Evolutionary conservation across 2,888 invertebrate genomes (phyloP), one percentile per base, ranked within the genome.

Genomic region (Eilema depressum): DNA sequence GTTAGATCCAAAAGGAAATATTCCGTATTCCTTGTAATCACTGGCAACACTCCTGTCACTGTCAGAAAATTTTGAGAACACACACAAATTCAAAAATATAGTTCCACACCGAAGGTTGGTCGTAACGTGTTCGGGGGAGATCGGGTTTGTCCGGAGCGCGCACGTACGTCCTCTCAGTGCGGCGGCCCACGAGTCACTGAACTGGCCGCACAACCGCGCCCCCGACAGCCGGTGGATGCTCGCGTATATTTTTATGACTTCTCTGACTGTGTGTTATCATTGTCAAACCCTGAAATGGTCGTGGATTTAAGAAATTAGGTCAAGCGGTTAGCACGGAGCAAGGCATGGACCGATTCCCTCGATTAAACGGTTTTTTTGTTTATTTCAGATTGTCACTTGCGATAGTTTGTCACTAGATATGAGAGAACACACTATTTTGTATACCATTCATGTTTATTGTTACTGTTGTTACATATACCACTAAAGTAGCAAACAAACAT

Each of bases 121-220:
- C 80, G 83, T 82, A 82, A 79, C 80, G 81, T 81, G 81, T 80
- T 81, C 81, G 84, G 80, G 74, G 62, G 74, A 72, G 75, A 77
- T 76, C 75, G 79, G 70, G 74, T 75, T 69, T 66, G 69, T 73
- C 73, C 75, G 75, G 82, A 82, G 79, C 82, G 75, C 84, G 81
- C 83, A 80, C 83, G 75, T 81, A 84, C 92, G 91, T 89, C 86
- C 88, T 75, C 80, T 75, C 85, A 30, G 74, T 78, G 77, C 87
- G 84, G 87, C 91, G 89, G 88, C 80, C 84, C 85, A 85, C 92
- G 88, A 94, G 93, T 94, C 94, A 95, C 94, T 95, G 94, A 95
- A 94, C 94, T 85, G 88, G 88, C 81, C 81, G 84, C 83, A 78
- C 83, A 83, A 83, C 89, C 90, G 89, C 89, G 88, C 90, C 89